Evolutionary conservation across 2,797 vertebrate genomes (phyloP).

Genomic region (Pseudopleuronectes americanus): DNA sequence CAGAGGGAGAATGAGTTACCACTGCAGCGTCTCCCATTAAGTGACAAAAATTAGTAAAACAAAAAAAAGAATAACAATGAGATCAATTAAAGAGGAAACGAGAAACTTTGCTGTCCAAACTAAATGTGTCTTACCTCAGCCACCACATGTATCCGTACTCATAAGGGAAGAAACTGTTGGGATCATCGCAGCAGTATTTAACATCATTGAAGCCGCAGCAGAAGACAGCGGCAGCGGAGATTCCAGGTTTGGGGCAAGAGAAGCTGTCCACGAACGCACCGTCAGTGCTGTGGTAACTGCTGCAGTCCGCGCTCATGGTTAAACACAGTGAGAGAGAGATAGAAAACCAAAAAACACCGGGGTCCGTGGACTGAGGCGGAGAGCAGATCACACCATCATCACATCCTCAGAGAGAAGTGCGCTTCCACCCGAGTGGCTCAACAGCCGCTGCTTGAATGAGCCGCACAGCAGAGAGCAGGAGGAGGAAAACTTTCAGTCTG

Average conservation of each 20-base stretch:
- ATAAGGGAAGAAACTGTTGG: slow-evolving; percentile 93
- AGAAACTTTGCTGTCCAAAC: neutral
- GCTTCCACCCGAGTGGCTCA: neutral
- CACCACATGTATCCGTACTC: slow-evolving; percentile 97
- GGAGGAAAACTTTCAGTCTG: slow-evolving; percentile 28
- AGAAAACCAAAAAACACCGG: no score
- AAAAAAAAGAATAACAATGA: no score
- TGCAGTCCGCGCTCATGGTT: slow-evolving; percentile 89
- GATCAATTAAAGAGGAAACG: neutral
- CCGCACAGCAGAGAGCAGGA: neutral
- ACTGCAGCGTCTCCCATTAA: no score
- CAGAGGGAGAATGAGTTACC: no score
- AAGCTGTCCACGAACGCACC: slow-evolving; percentile 86
- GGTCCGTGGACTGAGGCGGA: no score
- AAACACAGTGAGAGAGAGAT: no score
- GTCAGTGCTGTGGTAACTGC: slow-evolving; percentile 86
- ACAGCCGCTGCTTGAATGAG: slow-evolving; percentile 8
- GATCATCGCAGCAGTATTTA: slow-evolving; percentile 95
- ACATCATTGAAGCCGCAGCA: slow-evolving; percentile 95
- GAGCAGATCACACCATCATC: no score
- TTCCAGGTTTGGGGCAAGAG: slow-evolving; percentile 88
- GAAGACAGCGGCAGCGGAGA: slow-evolving; percentile 83
- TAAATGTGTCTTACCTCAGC: slow-evolving; percentile 86
- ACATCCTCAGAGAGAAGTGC: neutral
- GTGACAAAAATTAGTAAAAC: no score